Evolutionary conservation across 1,140 invertebrate species (phyloP), one percentile per base, ranked within the genome.

Genomic region (Aphis craccivora): DNA sequence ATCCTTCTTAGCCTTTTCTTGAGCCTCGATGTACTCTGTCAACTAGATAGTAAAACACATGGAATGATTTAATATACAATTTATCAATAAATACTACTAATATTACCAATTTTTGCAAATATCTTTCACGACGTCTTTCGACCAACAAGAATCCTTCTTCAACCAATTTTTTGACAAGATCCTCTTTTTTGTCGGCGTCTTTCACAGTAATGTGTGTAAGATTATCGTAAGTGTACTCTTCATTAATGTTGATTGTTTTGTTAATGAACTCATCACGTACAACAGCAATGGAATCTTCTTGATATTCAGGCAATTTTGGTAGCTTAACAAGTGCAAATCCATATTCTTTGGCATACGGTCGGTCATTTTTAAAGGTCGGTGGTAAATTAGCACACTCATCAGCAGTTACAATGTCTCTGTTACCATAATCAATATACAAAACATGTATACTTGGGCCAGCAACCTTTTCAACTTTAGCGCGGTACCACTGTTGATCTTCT

Each of bases 361-460:
- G 97, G 53, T 98, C 97, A 35, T 95, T 95, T 8, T 96, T 95
- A 94, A 98, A 99, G 60, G 96, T 96, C 94, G 97, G 96, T 0
- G 99, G 98, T 87, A 99, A 95, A 35, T 96, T 95, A 48, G 98
- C 98, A 94, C 97, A 96, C 76, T 97, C 96, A 22, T 96, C 96
- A 22, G 96, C 95, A 84, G 95, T 95, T 6, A 97, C 93, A 14
- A 95, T 96, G 95, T 97, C 97, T 94, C 97, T 96, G 95, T 99
- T 99, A 94, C 99, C 99, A 95, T 99, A 99, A 95, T 99, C 99
- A 94, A 99, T 97, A 95, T 99, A 99, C 51, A 98, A 96, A 86
- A 97, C 96, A 94, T 97, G 97, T 84, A 96, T 95, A 53, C 94
- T 95, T 87, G 95, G 95, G 14, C 97, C 97, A 94, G 97, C 95